Evolutionary conservation across 2,113 vertebrate species (phyloP), one percentile per base, ranked within the genome.

Genomic region (Amphilophus citrinellus): DNA sequence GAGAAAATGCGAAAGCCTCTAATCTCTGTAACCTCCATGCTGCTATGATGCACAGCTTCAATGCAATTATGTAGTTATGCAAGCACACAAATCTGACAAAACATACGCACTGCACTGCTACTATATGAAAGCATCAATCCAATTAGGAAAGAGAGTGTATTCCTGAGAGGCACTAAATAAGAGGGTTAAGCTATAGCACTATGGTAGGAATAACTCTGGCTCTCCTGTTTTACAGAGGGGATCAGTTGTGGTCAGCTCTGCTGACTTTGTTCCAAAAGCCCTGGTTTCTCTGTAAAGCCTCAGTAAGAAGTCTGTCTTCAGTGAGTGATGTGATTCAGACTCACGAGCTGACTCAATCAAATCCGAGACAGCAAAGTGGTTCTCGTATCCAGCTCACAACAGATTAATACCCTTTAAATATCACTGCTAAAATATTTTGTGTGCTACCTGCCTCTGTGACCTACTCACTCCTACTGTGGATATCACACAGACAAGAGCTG

Each of bases 271-370:
- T 73, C 75, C 81, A 24, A 44, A 56, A 78, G 81, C 83, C 87
- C 59, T 44, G 57, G 71, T 75, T 88, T 68, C 7, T 37, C 60
- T 78, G 35, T 80, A 66, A 80, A 35, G 76, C 37, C 39, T 71
- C 6, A 0, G 14, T 53, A 44, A 85, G 71, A 50, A 47, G 15
- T 59, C 53, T 2, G 20, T 79, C 85, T 77, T 86, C 56, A 63
- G n/a, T 32, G 82, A 37, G 15, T 32, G 82, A 68, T 32, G 61
- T 76, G 89, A 87, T 68, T 88, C 83, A 88, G 87, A 88, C 87
- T 88, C 60, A 60, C 76, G 30, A 17, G 58, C 50, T 86, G 91
- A 92, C 80, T 92, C 87, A 88, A 27, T 75, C 63, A 24, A 58
- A 71, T 61, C 77, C 22, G 84, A 87, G 85, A 84, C 82, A 24